These are phyloP conservation scores for Alectura lathami DNA, from an alignment of 2,113 vertebrate genomes.

Conservation along the genomic window DNA sequence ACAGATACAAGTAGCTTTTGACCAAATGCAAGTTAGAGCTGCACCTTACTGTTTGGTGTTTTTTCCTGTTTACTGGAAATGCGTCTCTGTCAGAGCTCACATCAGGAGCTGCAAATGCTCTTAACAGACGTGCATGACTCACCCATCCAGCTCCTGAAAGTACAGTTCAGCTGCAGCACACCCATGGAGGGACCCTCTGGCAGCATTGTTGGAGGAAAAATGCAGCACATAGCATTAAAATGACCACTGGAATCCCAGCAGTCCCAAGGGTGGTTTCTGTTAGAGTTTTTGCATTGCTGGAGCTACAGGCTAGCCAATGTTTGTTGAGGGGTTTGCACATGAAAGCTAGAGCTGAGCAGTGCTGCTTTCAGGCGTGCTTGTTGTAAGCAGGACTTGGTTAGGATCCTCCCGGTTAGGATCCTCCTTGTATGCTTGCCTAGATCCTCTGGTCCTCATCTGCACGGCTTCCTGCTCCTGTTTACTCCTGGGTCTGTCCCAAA, in stretches of 20 bases:
- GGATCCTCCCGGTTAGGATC: neutral
- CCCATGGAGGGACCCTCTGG: neutral
- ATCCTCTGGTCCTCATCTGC: neutral
- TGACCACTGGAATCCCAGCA: conserved; percentile 24
- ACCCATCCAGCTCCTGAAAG: neutral
- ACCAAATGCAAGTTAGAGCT: neutral
- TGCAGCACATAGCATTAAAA: neutral
- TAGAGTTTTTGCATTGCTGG: neutral
- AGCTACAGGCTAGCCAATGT: accelerated
- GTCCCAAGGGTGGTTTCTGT: conserved; percentile 13
- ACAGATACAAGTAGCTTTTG: neutral
- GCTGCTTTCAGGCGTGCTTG: neutral
- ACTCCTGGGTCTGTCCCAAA: neutral
- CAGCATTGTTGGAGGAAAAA: neutral
- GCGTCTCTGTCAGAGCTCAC: neutral
- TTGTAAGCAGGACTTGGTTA: neutral
- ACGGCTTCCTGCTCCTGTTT: neutral
- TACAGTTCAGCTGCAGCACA: neutral
- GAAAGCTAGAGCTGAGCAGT: neutral
- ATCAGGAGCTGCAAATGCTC: neutral
- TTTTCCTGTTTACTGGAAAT: conserved; percentile 38
- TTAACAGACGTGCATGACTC: neutral
- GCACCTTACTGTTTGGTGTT: neutral
- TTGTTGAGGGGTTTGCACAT: neutral
- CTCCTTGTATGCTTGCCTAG: neutral